These are phyloP conservation scores for Xanthia icteritia DNA, from an alignment of 2,888 invertebrate genomes.

Conservation along the genomic window DNA sequence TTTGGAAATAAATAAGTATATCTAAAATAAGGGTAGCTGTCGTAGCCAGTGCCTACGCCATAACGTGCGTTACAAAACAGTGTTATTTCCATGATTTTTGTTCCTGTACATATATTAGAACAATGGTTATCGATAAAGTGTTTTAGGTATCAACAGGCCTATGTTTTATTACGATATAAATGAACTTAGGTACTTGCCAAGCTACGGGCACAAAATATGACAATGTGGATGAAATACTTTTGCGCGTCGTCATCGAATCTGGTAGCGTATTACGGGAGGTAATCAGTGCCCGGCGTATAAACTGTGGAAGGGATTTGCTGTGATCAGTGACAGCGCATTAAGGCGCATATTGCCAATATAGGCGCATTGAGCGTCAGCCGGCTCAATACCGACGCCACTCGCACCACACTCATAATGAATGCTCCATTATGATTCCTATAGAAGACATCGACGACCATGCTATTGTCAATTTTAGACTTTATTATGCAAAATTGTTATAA, in stretches of 20 bases:
- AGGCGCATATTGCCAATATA: conserved; percentile 63
- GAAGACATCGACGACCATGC: conserved; percentile 32
- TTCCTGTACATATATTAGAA: not conserved
- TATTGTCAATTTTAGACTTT: conserved; percentile 33
- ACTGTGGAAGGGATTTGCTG: conserved; percentile 57
- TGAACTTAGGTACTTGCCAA: conserved; percentile 24
- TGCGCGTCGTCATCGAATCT: conserved; percentile 52
- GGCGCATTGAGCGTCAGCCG: conserved; percentile 57
- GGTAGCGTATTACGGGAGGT: conserved; percentile 53
- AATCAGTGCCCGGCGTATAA: conserved; percentile 49
- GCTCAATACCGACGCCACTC: conserved; percentile 54
- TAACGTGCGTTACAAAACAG: conserved; percentile 13
- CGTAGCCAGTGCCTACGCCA: conserved; percentile 30
- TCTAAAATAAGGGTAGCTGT: conserved; percentile 9
- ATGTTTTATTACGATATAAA: conserved; percentile 21
- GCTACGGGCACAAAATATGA: conserved; percentile 27
- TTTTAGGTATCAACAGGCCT: conserved; percentile 1
- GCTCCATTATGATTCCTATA: conserved; percentile 49
- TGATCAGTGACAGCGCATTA: conserved; percentile 65
- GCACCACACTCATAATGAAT: conserved; percentile 52
- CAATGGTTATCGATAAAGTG: not conserved
- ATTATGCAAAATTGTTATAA: not conserved
- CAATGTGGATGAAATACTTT: conserved; percentile 40
- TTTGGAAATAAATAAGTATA: conserved; percentile 27
- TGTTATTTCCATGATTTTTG: not conserved